Evolutionary conservation across 2,113 vertebrate genomes (phyloP), one percentile per base, ranked within the genome.

Genomic region (Seriola dumerili): DNA sequence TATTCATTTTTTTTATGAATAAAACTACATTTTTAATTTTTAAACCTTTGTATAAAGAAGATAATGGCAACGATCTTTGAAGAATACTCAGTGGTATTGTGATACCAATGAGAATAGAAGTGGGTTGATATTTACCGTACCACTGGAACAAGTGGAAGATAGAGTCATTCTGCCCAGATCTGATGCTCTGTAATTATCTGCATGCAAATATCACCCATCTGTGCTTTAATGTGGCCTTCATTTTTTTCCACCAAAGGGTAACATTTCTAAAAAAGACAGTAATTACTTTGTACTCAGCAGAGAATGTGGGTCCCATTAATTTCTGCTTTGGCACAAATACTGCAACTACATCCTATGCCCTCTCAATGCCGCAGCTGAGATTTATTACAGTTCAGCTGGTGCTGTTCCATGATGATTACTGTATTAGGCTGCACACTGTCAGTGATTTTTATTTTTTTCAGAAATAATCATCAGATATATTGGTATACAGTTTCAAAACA

Each of bases 211-310:
- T 89, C 85, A 86, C 78, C 87, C 85, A 86, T 87, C 91, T 89
- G 81, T 54, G 77, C 81, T 88, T 87, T 90, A 90, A 88, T 76
- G 50, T 85, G 72, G 75, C 73, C 67, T 86, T 77, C 63, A 48
- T 32, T 74, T 75, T 80, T n/a, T 38, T 11, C 29, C 46, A 69
- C 70, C 19, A 88, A 88, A 85, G 86, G 84, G 79, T 80, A 91
- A 82, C 84, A 82, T 91, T 91, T 90, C 79, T 76, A 78, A 93
- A 88, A 29, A 88, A 90, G 88, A 86, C 82, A 84, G 84, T 90
- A 91, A 94, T 93, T 89, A 90, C 90, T 87, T 86, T 70, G 52
- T 75, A 61, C 78, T 91, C 79, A 38, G 72, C 72, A 64, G 85
- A 85, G 72, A 86, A 89, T 80, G 80, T 64, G 75, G 72, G 12